phyloP scores from a whole-genome alignment of 2,797 vertebrate species.

The Toxotes lorentzi region DNA sequence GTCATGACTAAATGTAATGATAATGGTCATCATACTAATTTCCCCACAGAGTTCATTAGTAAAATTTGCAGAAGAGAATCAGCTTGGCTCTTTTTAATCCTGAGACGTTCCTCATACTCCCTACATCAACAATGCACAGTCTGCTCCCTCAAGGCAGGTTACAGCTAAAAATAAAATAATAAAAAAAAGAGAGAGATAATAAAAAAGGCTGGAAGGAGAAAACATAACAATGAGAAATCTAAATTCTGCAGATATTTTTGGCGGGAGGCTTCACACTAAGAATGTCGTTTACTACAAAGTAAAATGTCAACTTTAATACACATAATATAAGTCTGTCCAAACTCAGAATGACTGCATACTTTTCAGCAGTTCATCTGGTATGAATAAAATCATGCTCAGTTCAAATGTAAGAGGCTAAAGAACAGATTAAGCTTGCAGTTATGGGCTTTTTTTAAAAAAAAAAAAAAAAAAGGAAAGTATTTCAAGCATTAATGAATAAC shows the following conservation, averaged over 20 bases:
- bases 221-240: constrained; percentile 9
- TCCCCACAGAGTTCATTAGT: constrained; percentile 6
- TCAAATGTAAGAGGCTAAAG: neutral
- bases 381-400: neutral
- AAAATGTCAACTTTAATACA: neutral
- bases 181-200: too few relatives aligned
- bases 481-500: too few relatives aligned
- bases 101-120: too few relatives aligned
- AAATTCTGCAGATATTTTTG: neutral
- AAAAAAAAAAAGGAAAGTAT: too few relatives aligned
- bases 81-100: neutral
- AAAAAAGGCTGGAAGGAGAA: neutral
- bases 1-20: neutral
- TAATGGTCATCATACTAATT: too few relatives aligned
- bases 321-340: neutral
- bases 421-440: neutral
- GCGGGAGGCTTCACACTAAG: neutral
- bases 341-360: neutral
- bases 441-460: neutral
- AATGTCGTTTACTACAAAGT: constrained; percentile 24
- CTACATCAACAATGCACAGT: too few relatives aligned
- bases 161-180: constrained; percentile 6
- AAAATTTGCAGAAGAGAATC: constrained; percentile 5
- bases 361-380: neutral
- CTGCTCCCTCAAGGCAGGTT: neutral